Evolutionary conservation across 2,888 invertebrate species (phyloP).

Genomic region (Leptinotarsa tumamoca): DNA sequence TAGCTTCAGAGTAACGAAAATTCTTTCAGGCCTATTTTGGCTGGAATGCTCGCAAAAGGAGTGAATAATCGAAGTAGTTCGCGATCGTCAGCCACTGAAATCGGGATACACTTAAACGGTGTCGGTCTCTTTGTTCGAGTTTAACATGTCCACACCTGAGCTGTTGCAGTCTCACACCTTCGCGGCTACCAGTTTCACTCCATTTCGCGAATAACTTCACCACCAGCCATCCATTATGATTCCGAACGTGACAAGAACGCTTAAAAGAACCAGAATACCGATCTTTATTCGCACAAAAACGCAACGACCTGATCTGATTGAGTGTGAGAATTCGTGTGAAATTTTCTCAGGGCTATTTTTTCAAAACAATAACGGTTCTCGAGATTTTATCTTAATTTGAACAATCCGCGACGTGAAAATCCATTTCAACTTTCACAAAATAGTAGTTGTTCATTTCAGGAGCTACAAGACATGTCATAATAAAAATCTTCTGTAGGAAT

Average conservation of each 20-base stretch:
- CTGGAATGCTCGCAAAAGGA: conserved; percentile 2
- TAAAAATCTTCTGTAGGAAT: too few relatives aligned
- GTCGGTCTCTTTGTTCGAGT: conserved; percentile 54
- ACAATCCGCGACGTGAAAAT: neutral
- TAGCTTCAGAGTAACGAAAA: neutral
- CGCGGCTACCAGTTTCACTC: conserved; percentile 60
- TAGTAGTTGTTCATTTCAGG: too few relatives aligned
- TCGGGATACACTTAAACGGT: conserved; percentile 42
- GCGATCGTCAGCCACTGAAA: conserved; percentile 25
- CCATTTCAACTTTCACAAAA: neutral
- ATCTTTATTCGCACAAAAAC: conserved; percentile 40
- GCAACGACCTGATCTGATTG: conserved; percentile 33
- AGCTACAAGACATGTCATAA: too few relatives aligned
- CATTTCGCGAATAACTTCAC: conserved; percentile 57
- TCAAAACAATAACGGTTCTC: neutral
- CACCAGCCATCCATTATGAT: conserved; percentile 43
- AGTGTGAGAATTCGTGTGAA: conserved; percentile 41
- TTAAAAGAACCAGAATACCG: conserved; percentile 42
- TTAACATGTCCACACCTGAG: conserved; percentile 60
- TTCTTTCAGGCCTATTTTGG: neutral
- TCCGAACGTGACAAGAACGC: conserved; percentile 41
- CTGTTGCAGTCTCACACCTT: conserved; percentile 61
- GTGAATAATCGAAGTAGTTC: conserved; percentile 22
- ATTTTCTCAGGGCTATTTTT: conserved; percentile 18
- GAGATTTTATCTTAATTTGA: conserved; percentile 8